Evolutionary conservation across 2,888 invertebrate genomes (phyloP), one percentile per base, ranked within the genome.

Genomic region (Drosophila diplacantha): DNA sequence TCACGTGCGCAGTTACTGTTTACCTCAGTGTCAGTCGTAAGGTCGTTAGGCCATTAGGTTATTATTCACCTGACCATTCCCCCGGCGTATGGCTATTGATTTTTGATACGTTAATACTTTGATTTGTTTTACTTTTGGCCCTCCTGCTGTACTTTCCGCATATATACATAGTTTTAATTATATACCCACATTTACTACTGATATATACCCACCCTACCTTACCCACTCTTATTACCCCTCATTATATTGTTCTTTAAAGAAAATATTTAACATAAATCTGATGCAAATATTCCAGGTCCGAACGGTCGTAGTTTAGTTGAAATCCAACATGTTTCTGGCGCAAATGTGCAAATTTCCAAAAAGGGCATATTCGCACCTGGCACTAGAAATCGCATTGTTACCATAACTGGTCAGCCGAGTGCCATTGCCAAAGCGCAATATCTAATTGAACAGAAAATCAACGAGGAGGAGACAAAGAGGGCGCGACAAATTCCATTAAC

Each of bases 291-390:
- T 88, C 52, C 90, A 93, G 93, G 95, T 87, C 97, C 97, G 79
- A 97, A 96, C 87, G 98, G 98, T 75, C 94, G 96, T 90, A 95
- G 96, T 89, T 92, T 98, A 88, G 95, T 97, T 86, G 98, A 98
- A 92, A 96, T 98, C 90, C 98, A 98, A 91, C 96, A 97, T 91
- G 92, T 94, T 90, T 97, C 96, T 88, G 97, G 97, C 89, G 97
- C 98, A 89, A 97, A 95, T 91, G 97, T 98, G 90, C 97, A 98
- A 91, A 98, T 98, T 90, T 97, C 97, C 83, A 98, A 98, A 92
- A 98, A 98, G 91, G 97, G 97, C 89, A 96, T 95, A 87, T 98
- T 96, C 91, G 96, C 96, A 86, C 97, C 98, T 77, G 97, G 97
- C 90, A 98, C 97, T 80, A 94, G 97, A 89, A 97, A 98, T 91